phyloP scores from a whole-genome alignment of 2,888 invertebrate species.

The Dexiosoma caninum region DNA sequence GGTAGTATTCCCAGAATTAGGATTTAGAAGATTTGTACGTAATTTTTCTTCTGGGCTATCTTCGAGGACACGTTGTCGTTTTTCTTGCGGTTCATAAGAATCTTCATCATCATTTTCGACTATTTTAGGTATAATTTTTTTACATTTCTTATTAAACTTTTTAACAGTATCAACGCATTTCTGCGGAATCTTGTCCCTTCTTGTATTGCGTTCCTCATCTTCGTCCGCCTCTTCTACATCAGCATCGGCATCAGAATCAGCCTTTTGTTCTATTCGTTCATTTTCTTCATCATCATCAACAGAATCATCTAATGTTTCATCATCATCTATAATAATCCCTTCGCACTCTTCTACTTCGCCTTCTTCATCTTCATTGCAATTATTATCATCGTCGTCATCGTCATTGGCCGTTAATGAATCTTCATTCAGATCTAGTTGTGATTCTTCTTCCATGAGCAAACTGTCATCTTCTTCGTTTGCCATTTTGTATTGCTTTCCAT shows the following conservation, averaged over 20 bases:
- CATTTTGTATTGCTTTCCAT: not conserved
- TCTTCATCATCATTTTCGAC: constrained; percentile 68
- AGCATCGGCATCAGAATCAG: constrained; percentile 54
- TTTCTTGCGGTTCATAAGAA: constrained; percentile 62
- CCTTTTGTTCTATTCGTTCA: constrained; percentile 36
- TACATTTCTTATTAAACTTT: constrained; percentile 45
- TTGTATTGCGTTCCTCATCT: constrained; percentile 58
- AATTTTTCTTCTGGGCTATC: constrained; percentile 65
- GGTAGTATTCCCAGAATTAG: constrained; percentile 68
- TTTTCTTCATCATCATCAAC: constrained; percentile 64
- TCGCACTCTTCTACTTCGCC: not conserved
- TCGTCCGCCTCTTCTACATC: constrained; percentile 57
- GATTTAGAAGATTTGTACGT: constrained; percentile 42
- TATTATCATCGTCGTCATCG: constrained; percentile 61
- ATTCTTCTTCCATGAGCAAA: constrained; percentile 45
- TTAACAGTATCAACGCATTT: constrained; percentile 42
- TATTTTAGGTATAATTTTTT: constrained; percentile 51
- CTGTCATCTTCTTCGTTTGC: constrained; percentile 28
- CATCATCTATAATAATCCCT: constrained; percentile 62
- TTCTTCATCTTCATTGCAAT: constrained; percentile 46
- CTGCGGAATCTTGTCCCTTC: constrained; percentile 58
- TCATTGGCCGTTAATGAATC: constrained; percentile 60
- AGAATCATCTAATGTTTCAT: constrained; percentile 70
- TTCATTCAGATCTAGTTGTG: constrained; percentile 46
- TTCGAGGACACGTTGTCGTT: constrained; percentile 38